Percentiles rank a stretch among this genome's conserved stretches.
These are phyloP conservation scores for Pseudorhiza aurosa DNA, from an alignment of 30 jellyfish, hydroid and myxozoan species.

Conservation along the genomic window DNA sequence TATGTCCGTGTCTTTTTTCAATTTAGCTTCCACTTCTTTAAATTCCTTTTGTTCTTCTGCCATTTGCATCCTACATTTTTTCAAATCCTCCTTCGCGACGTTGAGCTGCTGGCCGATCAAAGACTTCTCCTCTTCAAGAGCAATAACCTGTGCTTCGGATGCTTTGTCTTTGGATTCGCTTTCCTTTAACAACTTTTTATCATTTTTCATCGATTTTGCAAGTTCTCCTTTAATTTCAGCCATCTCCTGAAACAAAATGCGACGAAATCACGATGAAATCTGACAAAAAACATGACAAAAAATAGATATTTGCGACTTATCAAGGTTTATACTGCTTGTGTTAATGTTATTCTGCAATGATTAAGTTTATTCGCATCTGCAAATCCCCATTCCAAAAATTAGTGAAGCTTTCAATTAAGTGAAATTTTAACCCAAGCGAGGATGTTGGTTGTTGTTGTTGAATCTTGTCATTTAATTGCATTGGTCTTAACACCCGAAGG, in stretches of 20 bases:
- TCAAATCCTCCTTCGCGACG: slow-evolving; percentile 3
- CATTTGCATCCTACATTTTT: not conserved
- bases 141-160: slow-evolving; percentile 3
- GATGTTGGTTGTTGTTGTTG: too few species aligned
- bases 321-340: slow-evolving; percentile 7
- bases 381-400: too few species aligned
- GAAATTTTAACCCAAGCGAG: too few species aligned
- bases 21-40: slow-evolving; percentile 2
- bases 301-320: not conserved
- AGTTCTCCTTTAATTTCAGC: not conserved
- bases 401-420: too few species aligned
- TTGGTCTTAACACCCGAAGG: too few species aligned
- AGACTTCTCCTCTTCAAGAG: slow-evolving; percentile 33
- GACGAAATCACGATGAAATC: not conserved
- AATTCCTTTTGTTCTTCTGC: slow-evolving; percentile 1
- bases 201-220: not conserved
- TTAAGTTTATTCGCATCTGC: too few species aligned
- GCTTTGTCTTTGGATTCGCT: slow-evolving; percentile 12
- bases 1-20: not conserved
- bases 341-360: too few species aligned
- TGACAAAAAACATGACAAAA: not conserved
- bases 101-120: slow-evolving; percentile 1
- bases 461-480: too few species aligned
- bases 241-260: slow-evolving; percentile 5
- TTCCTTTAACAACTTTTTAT: not conserved